Conservation (phyloP, 2,113 vertebrate genomes). For the Oxyruncus cristatus region DNA sequence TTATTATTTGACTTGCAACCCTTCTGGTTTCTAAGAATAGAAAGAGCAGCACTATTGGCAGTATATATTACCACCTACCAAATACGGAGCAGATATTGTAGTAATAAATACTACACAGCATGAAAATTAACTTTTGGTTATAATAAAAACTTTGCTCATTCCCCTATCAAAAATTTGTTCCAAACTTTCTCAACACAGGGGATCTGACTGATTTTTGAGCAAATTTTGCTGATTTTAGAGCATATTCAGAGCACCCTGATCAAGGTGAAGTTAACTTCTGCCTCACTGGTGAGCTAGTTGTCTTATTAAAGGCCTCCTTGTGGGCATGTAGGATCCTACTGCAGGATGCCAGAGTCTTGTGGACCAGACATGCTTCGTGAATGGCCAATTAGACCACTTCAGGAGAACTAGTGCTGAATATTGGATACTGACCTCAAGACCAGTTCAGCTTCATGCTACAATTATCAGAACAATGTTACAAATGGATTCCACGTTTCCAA, state of each 20-base stretch:
- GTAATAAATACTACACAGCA: not conserved
- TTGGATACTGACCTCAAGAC: not conserved
- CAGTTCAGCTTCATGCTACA: not conserved
- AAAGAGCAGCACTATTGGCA: not conserved
- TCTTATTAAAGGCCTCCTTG: not conserved
- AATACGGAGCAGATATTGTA: not conserved
- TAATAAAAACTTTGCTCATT: not conserved
- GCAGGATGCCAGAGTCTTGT: not conserved
- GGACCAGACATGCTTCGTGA: not conserved
- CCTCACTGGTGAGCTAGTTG: not conserved
- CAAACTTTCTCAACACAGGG: not conserved
- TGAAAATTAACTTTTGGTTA: not conserved
- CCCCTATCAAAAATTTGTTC: not conserved
- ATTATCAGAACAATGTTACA: not conserved
- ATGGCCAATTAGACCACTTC: not conserved
- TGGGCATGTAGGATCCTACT: not conserved
- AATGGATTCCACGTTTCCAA: not conserved
- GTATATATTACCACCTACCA: not conserved
- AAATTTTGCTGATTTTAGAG: not conserved
- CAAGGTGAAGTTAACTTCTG: not conserved
- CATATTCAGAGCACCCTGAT: not conserved
- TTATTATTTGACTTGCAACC: not conserved
- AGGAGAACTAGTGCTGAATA: not conserved
- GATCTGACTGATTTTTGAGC: not conserved
- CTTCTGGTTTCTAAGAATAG: not conserved